phyloP scores from a whole-genome alignment of 2,888 invertebrate genomes.

The Pristionchus mayeri region DNA sequence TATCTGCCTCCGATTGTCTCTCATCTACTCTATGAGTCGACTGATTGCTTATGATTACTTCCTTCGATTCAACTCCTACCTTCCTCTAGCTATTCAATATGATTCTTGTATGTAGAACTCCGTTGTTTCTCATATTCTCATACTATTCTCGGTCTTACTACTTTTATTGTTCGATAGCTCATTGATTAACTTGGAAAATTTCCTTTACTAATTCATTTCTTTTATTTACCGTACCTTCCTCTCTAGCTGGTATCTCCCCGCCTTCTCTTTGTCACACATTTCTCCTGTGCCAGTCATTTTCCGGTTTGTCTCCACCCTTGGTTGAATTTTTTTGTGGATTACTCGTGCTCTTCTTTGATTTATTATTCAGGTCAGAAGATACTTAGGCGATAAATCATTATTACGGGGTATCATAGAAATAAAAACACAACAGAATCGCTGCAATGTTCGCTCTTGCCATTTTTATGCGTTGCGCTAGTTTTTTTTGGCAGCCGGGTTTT shows the following conservation, averaged over 20 bases:
- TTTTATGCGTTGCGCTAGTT: no score
- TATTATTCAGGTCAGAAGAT: slow-evolving; percentile 35
- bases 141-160: background rate
- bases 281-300: background rate
- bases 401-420: no score
- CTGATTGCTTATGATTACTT: slow-evolving; percentile 35
- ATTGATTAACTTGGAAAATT: no score
- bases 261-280: slow-evolving; percentile 17
- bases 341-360: background rate
- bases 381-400: slow-evolving; percentile 24
- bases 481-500: no score
- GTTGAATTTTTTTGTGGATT: background rate
- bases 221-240: background rate
- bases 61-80: slow-evolving; percentile 40
- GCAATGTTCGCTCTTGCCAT: no score
- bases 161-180: background rate
- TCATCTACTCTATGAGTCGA: slow-evolving; percentile 21
- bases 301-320: background rate
- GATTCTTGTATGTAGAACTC: background rate
- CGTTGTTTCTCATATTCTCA: background rate
- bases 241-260: background rate
- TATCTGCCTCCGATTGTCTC: slow-evolving; percentile 35
- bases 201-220: background rate
- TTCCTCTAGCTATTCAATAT: background rate
- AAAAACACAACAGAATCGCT: no score